These are phyloP conservation scores for Plebejus anna DNA, from an alignment of 2,888 invertebrate species.

Conservation along the genomic window DNA sequence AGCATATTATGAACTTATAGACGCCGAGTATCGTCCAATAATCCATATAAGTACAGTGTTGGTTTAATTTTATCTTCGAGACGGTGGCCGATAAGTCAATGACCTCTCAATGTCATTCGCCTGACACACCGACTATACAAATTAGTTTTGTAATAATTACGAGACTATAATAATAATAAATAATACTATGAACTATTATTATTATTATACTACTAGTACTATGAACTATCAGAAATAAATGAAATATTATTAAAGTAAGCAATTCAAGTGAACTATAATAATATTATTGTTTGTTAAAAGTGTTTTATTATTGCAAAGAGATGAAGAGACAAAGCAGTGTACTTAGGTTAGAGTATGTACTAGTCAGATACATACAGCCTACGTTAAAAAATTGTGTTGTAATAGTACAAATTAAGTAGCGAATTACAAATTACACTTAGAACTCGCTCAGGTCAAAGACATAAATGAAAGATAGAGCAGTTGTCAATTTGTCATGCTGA, in stretches of 20 bases:
- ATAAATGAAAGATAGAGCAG: slow-evolving; percentile 17
- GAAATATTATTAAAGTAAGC: background rate
- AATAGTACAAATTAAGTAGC: background rate
- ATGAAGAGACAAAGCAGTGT: background rate
- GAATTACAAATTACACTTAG: background rate
- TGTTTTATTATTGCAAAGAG: background rate
- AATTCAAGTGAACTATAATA: too few relatives aligned
- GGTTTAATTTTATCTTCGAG: slow-evolving; percentile 17
- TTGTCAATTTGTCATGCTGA: slow-evolving; percentile 45
- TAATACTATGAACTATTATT: background rate
- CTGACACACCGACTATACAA: background rate
- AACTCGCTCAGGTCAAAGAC: background rate
- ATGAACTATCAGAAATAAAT: background rate
- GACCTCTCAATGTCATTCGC: slow-evolving; percentile 24
- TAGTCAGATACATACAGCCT: too few relatives aligned
- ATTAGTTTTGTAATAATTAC: slow-evolving; percentile 10
- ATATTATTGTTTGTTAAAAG: too few relatives aligned
- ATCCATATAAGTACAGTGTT: slow-evolving; percentile 10
- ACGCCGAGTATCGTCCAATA: background rate
- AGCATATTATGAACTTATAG: background rate
- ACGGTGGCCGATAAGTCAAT: slow-evolving; percentile 12
- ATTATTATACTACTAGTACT: background rate
- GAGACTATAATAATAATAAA: background rate
- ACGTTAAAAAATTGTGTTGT: too few relatives aligned
- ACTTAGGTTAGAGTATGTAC: background rate